Evolutionary conservation across 2,888 invertebrate genomes (phyloP).

Genomic region (Ichneumoninae sp.): DNA sequence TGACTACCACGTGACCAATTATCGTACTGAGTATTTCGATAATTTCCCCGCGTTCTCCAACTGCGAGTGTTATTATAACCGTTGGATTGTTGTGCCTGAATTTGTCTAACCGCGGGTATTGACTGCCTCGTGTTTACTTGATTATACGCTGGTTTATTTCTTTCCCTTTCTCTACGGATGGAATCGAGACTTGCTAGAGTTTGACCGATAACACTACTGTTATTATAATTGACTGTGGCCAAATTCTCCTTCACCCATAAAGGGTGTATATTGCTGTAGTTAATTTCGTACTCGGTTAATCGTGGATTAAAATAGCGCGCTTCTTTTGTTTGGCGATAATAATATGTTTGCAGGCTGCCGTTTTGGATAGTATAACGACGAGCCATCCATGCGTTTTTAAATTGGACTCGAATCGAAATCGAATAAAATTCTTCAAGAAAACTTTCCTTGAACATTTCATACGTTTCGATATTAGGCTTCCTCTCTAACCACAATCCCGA

Average conservation of each 20-base stretch:
- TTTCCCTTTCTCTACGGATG: conserved; percentile 4
- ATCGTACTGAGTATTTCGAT: background rate
- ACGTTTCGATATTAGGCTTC: conserved; percentile 6
- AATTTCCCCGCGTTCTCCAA: background rate
- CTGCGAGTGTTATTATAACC: background rate
- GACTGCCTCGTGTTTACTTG: background rate
- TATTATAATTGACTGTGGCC: conserved; percentile 21
- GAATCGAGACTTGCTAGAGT: conserved; percentile 43
- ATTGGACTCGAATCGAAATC: conserved; percentile 36
- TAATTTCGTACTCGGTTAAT: conserved; percentile 34
- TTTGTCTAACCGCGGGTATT: conserved; percentile 2
- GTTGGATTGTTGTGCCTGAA: background rate
- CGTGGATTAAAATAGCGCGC: conserved; percentile 21
- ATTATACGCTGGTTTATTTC: background rate
- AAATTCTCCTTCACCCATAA: conserved; percentile 28
- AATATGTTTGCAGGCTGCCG: conserved; percentile 19
- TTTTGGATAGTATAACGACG: background rate
- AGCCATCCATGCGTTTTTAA: conserved; percentile 34
- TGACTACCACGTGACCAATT: background rate
- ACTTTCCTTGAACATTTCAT: conserved; percentile 24
- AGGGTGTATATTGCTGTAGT: conserved; percentile 36
- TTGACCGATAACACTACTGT: background rate
- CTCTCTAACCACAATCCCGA: conserved; percentile 16
- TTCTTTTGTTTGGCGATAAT: conserved; percentile 26
- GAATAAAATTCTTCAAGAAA: conserved; percentile 46